Base-by-base conservation (phyloP, 2,888 invertebrate genomes). In the Panzeria rudis region DNA sequence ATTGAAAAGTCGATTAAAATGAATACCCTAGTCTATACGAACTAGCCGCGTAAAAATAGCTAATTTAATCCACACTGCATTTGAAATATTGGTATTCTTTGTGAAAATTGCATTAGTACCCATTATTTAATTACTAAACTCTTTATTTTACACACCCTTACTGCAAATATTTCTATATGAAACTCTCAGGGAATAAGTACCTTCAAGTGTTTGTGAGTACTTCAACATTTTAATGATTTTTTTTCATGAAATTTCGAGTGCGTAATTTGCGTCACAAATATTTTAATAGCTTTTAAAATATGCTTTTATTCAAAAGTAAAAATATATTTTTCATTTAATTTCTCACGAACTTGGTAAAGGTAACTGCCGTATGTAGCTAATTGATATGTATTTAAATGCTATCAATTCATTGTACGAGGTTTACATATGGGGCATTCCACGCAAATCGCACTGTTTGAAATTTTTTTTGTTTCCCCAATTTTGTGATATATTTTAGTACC, bases 241-340 rank as follows among this genome's bases (percentile, higher is more conserved):
- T 44, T 71, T 20, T 7, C 3, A 38, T 2, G 8, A 52, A 64
- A 38, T 5, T 17, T n/a, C 38, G n/a, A 72, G 17, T 13, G 52
- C 13, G 41, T 41, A 56, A n/a, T 44, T 44, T 56, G 29, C 56
- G 13, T 29, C 44, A 23, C 7, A 44, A 38, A 50, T 3, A 25
- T 8, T 47, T 75, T 29, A 73, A 73, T 47, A 13, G 73, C 59
- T 61, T 50, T 47, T 23, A 29, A 61, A 73, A n/a, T 44, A 15
- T 17, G n/a, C 25, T 64, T 41, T 52, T 62, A 38, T 47, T 52
- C 4, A 38, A 52, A 62, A 38, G 52, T 0, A 52, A 52, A 64
- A 17, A 47, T 9, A 23, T 23, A 38, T 41, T 50, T 20, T 17
- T 7, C 0, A 50, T 7, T 50, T 20, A 50, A 50, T 50, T 50